A percentile compares a stretch with the other conserved stretches of the same genome.
phyloP scores from a whole-genome alignment of 2,888 invertebrate species.

The Rhingia campestris region DNA sequence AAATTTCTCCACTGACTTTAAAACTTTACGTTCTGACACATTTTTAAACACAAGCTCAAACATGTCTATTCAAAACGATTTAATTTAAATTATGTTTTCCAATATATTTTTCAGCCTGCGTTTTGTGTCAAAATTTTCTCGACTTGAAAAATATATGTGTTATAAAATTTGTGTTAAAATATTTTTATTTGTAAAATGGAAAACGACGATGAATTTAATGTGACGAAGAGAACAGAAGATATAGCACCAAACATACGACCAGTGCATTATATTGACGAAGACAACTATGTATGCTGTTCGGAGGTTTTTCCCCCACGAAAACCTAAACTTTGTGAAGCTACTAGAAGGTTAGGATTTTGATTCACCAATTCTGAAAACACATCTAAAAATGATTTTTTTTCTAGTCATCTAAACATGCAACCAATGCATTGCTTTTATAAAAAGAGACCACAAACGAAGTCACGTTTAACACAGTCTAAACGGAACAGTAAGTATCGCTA shows the following conservation, averaged over 20 bases:
- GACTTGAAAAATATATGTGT: not conserved
- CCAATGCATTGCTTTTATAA: conserved; percentile 10
- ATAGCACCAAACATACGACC: conserved; percentile 26
- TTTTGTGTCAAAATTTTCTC: conserved; percentile 35
- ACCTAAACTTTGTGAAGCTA: conserved; percentile 5
- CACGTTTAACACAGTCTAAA: not conserved
- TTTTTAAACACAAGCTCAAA: too few relatives aligned
- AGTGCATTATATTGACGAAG: not conserved
- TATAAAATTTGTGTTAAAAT: conserved; percentile 1
- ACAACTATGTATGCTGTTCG: conserved; percentile 40
- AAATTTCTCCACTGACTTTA: too few relatives aligned
- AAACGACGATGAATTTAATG: not conserved
- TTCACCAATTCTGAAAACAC: not conserved
- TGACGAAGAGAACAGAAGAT: conserved; percentile 1
- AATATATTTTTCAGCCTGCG: too few relatives aligned
- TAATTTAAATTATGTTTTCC: too few relatives aligned
- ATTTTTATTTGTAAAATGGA: conserved; percentile 16
- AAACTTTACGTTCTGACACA: too few relatives aligned
- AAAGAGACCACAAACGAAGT: not conserved
- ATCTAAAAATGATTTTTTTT: not conserved
- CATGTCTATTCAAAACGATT: too few relatives aligned
- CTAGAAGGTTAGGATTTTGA: not conserved
- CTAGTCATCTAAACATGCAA: not conserved
- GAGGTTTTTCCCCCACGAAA: conserved; percentile 6
- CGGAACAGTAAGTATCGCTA: conserved; percentile 17